Evolutionary conservation across 2,113 vertebrate genomes (phyloP), one percentile per base, ranked within the genome.

Genomic region (Proteles cristata): DNA sequence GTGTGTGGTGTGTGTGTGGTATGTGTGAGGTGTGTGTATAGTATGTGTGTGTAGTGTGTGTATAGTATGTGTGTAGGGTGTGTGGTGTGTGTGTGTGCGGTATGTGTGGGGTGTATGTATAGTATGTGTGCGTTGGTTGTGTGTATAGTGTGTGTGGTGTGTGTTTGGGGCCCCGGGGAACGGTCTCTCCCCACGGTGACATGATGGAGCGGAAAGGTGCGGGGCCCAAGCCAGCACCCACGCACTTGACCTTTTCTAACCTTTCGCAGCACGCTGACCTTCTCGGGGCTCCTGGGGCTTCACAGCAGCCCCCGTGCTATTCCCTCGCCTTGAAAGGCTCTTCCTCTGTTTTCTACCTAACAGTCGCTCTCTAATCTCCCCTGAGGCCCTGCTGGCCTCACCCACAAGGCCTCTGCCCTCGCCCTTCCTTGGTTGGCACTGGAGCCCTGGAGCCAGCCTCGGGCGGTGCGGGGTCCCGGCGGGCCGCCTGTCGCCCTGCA

Each of bases 201-300:
- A 1, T 21, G 76, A 9, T 43, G 61, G 25, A 14, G 23, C 11
- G 17, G n/a, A 0, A 5, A 39, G 26, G n/a, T 1, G 35, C 5
- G 26, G 9, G 45, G n/a, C 17, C 21, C 43, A 21, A 10, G 10
- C 11, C 26, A 25, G 25, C 71, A 12, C n/a, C 5, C 61, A 4
- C 0, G 5, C 11, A 8, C 48, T 17, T 66, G 11, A 6, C n/a
- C 55, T 65, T 7, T 19, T 23, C 33, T 53, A 3, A 0, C 2
- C 11, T 31, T 14, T 11, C 12, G 33, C 16, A 2, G 3, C 39
- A 1, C 33, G 17, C 25, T 8, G 35, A 17, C 58, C 35, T 35
- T 6, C 53, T 33, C 17, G 4, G 0, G 39, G 39, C 39, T 39
- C 39, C 39, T 39, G 39, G 39, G 39, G 39, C 39, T 39, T 39